These are phyloP conservation scores for Papilio demoleus DNA, from an alignment of 2,888 invertebrate species.

Conservation along the genomic window DNA sequence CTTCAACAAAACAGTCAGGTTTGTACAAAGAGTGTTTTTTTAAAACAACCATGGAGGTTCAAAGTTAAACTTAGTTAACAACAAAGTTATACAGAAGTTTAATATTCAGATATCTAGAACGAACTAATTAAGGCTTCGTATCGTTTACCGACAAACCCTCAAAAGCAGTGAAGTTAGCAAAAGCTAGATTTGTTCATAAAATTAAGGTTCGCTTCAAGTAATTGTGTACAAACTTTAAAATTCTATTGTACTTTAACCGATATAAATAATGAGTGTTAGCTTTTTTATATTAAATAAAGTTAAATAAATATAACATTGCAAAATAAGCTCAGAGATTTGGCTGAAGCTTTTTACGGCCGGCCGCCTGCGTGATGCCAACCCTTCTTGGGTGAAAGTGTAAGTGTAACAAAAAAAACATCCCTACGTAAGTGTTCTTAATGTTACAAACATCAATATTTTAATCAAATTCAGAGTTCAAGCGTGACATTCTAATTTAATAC, in stretches of 20 bases:
- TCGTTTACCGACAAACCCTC: conserved; percentile 21
- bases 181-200: conserved; percentile 5
- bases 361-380: too few species aligned
- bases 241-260: neutral
- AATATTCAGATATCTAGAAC: conserved; percentile 19
- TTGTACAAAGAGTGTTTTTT: neutral
- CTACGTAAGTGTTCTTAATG: too few species aligned
- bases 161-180: conserved; percentile 5
- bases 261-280: neutral
- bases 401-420: too few species aligned
- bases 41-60: neutral
- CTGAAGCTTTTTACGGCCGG: too few species aligned
- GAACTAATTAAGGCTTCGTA: conserved; percentile 26
- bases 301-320: too few species aligned
- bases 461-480: too few species aligned
- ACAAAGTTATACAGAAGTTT: conserved; percentile 26
- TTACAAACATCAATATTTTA: too few species aligned
- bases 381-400: too few species aligned
- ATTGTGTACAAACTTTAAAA: neutral
- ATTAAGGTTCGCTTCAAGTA: neutral
- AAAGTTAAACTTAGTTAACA: neutral
- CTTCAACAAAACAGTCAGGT: neutral
- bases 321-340: too few species aligned
- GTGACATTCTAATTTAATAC: too few species aligned
- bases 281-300: neutral